Base-by-base conservation (phyloP, 2,797 vertebrate genomes). In the Microcaecilia unicolor region DNA sequence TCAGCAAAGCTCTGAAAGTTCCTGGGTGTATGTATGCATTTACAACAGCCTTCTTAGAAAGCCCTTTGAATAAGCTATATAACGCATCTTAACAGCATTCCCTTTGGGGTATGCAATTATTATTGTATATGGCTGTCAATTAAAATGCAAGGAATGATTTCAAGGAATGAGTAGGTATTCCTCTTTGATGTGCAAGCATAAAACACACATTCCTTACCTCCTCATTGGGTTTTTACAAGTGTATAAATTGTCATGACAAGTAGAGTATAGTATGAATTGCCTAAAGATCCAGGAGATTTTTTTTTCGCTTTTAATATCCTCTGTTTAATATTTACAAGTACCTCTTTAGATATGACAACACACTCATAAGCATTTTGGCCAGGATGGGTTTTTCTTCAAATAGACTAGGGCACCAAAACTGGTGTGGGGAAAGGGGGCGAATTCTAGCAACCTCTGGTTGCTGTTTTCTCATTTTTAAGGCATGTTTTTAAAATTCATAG, bases 311-410 rank as follows among this genome's bases (percentile, higher is more conserved):
- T 55, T 58, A 45, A 52, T 52, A 41, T 56, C 32, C 31, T 14
- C 45, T 42, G 64, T 75, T 75, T 80, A 76, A 72, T 75, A 57
- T 74, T 14, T 22, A 36, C n/a, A n/a, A n/a, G n/a, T n/a, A n/a
- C n/a, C 21, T 40, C 29, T 9, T 3, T 21, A 14, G 0, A 1
- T 8, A 25, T 49, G 9, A 5, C 4, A 1, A 35, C 5, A 0
- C n/a, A 16, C 10, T 6, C 34, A 6, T 15, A 4, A 0, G 5
- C 14, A 20, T 10, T 17, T 28, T 4, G 29, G 18, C 34, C n/a
- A n/a, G n/a, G n/a, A n/a, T n/a, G n/a, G n/a, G n/a, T n/a, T n/a
- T n/a, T n/a, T n/a, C n/a, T n/a, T n/a, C n/a, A n/a, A n/a, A n/a
- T n/a, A n/a, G n/a, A n/a, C n/a, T n/a, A n/a, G n/a, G n/a, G n/a